phyloP scores from a whole-genome alignment of 2,797 vertebrate genomes.

The Leuciscus waleckii region DNA sequence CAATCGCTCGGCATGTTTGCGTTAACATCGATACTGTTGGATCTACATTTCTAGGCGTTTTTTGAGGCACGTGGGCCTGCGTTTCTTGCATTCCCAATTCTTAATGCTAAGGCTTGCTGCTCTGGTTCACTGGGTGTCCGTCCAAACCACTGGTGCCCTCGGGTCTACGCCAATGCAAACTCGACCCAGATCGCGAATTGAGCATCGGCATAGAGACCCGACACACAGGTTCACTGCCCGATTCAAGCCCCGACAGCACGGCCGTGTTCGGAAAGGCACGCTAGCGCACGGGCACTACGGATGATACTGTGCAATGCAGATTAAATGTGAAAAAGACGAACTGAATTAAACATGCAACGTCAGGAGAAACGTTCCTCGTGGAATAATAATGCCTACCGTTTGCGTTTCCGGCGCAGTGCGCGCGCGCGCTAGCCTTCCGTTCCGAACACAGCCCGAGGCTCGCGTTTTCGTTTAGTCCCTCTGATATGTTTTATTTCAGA shows the following conservation, averaged over 20 bases:
- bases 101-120: constrained; percentile 89
- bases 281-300: not conserved
- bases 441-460: constrained; percentile 68
- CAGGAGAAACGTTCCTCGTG: not conserved
- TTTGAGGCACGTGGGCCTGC: constrained; percentile 80
- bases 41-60: constrained; percentile 78
- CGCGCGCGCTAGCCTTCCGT: not conserved
- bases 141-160: constrained; percentile 75
- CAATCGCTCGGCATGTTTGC: constrained; percentile 53
- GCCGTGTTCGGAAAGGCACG: constrained; percentile 33
- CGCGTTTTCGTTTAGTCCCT: constrained; percentile 86
- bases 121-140: constrained; percentile 73
- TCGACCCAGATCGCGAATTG: no score
- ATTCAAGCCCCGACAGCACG: constrained; percentile 75
- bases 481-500: constrained; percentile 90
- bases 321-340: constrained; percentile 13
- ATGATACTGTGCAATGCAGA: constrained; percentile 17
- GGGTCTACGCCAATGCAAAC: constrained; percentile 67
- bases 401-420: not conserved
- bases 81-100: constrained; percentile 78
- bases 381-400: not conserved
- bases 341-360: constrained; percentile 25
- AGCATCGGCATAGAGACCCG: constrained; percentile 24
- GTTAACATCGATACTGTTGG: constrained; percentile 52
- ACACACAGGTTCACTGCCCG: constrained; percentile 75